phyloP scores from a whole-genome alignment of 2,888 invertebrate species.

The Parascotia fuliginaria region DNA sequence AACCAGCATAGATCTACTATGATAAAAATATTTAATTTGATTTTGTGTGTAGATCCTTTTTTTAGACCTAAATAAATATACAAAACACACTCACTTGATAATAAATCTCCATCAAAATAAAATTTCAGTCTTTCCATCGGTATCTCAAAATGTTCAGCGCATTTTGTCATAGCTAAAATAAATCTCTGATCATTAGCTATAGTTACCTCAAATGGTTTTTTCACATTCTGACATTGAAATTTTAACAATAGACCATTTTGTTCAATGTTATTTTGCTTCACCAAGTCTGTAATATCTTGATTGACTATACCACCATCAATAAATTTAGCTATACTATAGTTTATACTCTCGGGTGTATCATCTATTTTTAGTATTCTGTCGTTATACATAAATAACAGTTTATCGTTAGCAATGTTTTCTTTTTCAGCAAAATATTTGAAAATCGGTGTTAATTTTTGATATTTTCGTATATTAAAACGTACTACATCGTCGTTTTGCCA shows the following conservation, averaged over 20 bases:
- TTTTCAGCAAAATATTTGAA: slow-evolving; percentile 69
- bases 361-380: slow-evolving; percentile 66
- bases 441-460: slow-evolving; percentile 70
- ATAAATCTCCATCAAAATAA: slow-evolving; percentile 83
- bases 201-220: slow-evolving; percentile 63
- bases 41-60: no score
- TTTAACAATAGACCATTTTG: slow-evolving; percentile 66
- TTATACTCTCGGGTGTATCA: slow-evolving; percentile 73
- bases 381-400: slow-evolving; percentile 71
- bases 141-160: slow-evolving; percentile 74
- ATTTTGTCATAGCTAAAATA: slow-evolving; percentile 71
- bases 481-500: slow-evolving; percentile 74
- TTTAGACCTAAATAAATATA: not conserved
- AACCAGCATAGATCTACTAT: no score
- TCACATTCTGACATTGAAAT: slow-evolving; percentile 75
- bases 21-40: no score
- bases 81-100: slow-evolving; percentile 56
- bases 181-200: slow-evolving; percentile 65
- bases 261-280: slow-evolving; percentile 20
- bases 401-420: slow-evolving; percentile 61
- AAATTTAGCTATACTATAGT: slow-evolving; percentile 73
- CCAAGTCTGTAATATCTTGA: slow-evolving; percentile 53
- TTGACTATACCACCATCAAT: slow-evolving; percentile 76
- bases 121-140: slow-evolving; percentile 72
- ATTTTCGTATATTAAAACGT: slow-evolving; percentile 69